Conservation (phyloP, 2,113 vertebrate species). For the Macquaria ambigua region DNA sequence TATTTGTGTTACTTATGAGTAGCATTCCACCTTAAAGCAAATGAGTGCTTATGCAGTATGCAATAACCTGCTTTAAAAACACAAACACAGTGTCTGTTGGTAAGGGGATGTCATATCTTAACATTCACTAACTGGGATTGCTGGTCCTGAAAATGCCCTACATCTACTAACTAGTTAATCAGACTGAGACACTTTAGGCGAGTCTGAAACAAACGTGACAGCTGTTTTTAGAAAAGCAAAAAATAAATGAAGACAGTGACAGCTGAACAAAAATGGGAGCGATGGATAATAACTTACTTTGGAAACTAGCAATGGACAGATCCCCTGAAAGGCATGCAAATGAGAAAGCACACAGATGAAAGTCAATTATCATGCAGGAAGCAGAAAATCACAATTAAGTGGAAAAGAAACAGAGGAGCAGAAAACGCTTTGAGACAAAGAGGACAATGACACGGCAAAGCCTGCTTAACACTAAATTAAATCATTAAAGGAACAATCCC, state of each 20-base stretch:
- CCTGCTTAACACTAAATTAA: not conserved
- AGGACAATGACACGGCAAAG: not conserved
- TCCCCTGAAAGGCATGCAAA: slow-evolving; percentile 88
- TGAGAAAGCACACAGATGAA: slow-evolving; percentile 50
- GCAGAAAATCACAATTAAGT: slow-evolving; percentile 11
- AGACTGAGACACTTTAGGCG: not conserved
- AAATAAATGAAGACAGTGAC: not conserved
- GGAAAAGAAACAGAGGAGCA: not conserved
- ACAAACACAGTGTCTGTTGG: not conserved
- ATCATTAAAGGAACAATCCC: not conserved
- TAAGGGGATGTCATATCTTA: not conserved
- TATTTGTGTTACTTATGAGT: too few species aligned
- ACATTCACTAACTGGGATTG: not conserved
- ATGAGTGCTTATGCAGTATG: too few species aligned
- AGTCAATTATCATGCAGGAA: slow-evolving; percentile 44
- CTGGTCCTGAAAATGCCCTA: not conserved
- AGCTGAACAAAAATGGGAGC: not conserved
- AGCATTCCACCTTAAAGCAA: too few species aligned
- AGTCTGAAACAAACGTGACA: not conserved
- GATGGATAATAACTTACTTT: slow-evolving; percentile 86
- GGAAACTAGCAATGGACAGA: slow-evolving; percentile 93
- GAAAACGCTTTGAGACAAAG: not conserved
- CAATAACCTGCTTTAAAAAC: not conserved
- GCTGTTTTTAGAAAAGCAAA: not conserved
- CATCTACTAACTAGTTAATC: not conserved